Evolutionary conservation across 2,113 vertebrate species (phyloP), one percentile per base, ranked within the genome.

Genomic region (Vulpes ferrilata): DNA sequence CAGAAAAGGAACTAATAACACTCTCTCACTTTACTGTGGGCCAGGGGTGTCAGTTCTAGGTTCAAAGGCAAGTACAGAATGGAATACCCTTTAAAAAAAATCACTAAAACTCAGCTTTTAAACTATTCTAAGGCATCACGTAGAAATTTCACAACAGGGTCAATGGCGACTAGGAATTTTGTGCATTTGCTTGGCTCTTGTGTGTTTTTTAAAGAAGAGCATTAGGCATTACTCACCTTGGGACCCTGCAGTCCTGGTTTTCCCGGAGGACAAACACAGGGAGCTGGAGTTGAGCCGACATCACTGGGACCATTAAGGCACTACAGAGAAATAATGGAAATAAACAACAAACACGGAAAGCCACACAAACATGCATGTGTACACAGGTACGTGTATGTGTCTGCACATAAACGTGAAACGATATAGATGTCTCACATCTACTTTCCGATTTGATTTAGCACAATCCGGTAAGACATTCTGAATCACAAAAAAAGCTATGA

Each of bases 251-350:
- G 97, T 98, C 99, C 99, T 96, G 99, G 98, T 79, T 99, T 98
- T 97, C 99, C 99, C 32, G 99, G 99, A 2, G 99, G 99, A 96
- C 99, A 99, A 82, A 98, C 51, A 96, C 99, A 99, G 12, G 99
- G 99, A 90, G 99, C 98, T 88, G 98, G 97, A 1, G 99, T 99
- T 38, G 99, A 99, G 55, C 98, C 99, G 57, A 99, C 98, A 65
- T 99, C 99, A 97, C 99, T 99, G 93, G 99, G 99, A 89, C 98
- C 99, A 95, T 99, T 99, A 85, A 99, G 98, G 92, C 99, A 99
- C 99, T 99, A 91, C 13, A 27, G 80, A 71, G 97, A 98, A 99
- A 95, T 98, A 97, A 85, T 11, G 57, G 97, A 97, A 97, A 22
- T 57, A 89, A 91, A 22, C n/a, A 97, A 92, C 22, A 87, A 83